Percentiles rank a stretch among this genome's conserved stretches.
Evolutionary conservation across 2,888 invertebrate genomes (phyloP).

Genomic region (Trachelus troglodyta): DNA sequence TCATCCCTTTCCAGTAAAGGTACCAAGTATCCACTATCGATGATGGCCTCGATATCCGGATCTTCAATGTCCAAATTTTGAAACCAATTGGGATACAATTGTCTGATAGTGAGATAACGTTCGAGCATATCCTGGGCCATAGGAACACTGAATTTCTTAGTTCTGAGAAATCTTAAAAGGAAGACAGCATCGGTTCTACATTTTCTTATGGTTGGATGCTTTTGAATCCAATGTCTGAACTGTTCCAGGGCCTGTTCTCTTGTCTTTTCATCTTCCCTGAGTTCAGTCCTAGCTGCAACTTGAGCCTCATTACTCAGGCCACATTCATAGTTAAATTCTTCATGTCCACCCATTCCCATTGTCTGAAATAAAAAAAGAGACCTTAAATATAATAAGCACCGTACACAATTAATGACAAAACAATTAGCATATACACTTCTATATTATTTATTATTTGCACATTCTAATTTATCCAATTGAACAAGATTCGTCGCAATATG

Average conservation of each 20-base stretch:
- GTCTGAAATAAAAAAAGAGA: background rate
- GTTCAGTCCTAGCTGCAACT: conserved; percentile 67
- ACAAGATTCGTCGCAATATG: background rate
- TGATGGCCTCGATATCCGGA: conserved; percentile 81
- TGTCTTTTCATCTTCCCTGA: conserved; percentile 82
- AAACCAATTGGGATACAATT: conserved; percentile 89
- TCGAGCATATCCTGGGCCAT: conserved; percentile 89
- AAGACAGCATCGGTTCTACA: conserved; percentile 87
- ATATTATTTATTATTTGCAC: background rate
- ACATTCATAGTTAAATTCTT: conserved; percentile 45
- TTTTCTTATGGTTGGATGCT: conserved; percentile 83
- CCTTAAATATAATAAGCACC: background rate
- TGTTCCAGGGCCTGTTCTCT: conserved; percentile 81
- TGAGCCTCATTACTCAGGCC: conserved; percentile 42
- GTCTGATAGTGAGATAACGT: conserved; percentile 85
- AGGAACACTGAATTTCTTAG: conserved; percentile 88
- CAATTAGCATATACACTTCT: background rate
- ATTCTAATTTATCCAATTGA: background rate
- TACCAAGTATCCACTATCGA: conserved; percentile 83
- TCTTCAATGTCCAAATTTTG: conserved; percentile 83
- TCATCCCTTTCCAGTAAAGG: conserved; percentile 80
- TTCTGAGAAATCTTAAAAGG: conserved; percentile 84
- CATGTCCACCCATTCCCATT: conserved; percentile 41
- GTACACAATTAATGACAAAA: background rate
- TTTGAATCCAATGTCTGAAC: conserved; percentile 84